Evolutionary conservation across 64 coral and sea anemone genomes (phyloP), one percentile per base, ranked within the genome.

Genomic region (Stichodactyla mertensii): DNA sequence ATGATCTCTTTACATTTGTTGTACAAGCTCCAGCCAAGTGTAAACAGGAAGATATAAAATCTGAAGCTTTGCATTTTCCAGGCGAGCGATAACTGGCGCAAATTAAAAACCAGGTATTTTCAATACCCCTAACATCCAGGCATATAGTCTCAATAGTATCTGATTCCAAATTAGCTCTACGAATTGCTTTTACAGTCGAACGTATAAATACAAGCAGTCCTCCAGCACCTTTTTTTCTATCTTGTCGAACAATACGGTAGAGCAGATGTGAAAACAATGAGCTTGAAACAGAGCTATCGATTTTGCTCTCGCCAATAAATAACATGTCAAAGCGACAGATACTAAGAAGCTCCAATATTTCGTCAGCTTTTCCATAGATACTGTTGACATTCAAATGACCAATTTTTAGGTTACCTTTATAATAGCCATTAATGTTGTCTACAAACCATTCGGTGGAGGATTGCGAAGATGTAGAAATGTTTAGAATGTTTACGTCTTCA

Each of bases 1-100:
- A 93, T 54, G 36, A 93, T 84, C 67, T 93, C 87, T 53, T 93
- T 93, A 13, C 91, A 31, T 89, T 93, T 89, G 5, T 71, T 83
- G 78, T 93, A 92, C 91, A 92, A 86, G 64, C 85, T 84, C 89
- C 82, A 55, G 87, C 54, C 66, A 58, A 14, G 0, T 7, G 14
- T 2, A 2, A 58, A 2, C 57, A 58, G 57, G 57, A 58, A 58
- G 57, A 58, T 10, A 58, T 58, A 14, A 58, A 93, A 55, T 89
- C 82, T n/a, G 92, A 70, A 22, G 71, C 58, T 89, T 81, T 89
- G 59, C 87, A 89, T 61, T 67, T 82, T 66, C 59, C 79, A 18
- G 87, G 69, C 0, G 80, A 92, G 31, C 91, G 91, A 64, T 54
- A 90, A 19, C 92, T 85, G 9, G 71, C 82, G 86, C 86, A 89